Base-by-base conservation (phyloP, 1,140 invertebrate species). In the Zaprionus ornatus region DNA sequence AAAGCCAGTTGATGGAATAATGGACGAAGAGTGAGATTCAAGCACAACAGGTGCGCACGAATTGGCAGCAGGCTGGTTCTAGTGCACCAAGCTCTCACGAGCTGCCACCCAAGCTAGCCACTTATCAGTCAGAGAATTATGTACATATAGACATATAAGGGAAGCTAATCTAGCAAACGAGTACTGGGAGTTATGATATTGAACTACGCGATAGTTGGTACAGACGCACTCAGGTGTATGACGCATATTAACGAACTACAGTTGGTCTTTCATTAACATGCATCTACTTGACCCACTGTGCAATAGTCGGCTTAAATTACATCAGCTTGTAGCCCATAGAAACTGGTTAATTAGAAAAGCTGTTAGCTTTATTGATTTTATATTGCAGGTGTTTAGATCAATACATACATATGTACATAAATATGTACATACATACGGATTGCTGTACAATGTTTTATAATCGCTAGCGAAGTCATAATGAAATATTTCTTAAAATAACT, bases 231-330 rank as follows among this genome's bases (percentile, higher is more conserved):
- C 54, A 81, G 12, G 4, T 50, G 19, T 23, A 50, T 74, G 65
- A 81, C 62, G 57, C 63, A 67, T 61, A 64, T 68, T 60, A 45
- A 42, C 48, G 37, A 67, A 54, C 64, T 73, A 56, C 55, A 55
- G 48, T 76, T 27, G 54, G 21, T 37, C 17, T 75, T 63, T 40
- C 19, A 54, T 35, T 62, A 57, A 10, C 52, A 54, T 77, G 67
- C 75, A 85, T 88, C 75, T 79, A 75, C 60, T 85, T 90, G 85
- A 88, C 85, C 85, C 68, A 88, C 50, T 88, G 82, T 88, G 85
- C 72, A 88, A 88, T 85, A 85, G 57, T 55, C 25, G 50, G 55
- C 23, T 56, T 56, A 64, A 75, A 90, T 88, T 88, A 85, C 85
- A 90, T 90, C 85, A 88, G 85, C 77, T 76, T 54, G 42, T 35